Conservation (phyloP, 2,113 vertebrate species). For the Penelope pileata region DNA sequence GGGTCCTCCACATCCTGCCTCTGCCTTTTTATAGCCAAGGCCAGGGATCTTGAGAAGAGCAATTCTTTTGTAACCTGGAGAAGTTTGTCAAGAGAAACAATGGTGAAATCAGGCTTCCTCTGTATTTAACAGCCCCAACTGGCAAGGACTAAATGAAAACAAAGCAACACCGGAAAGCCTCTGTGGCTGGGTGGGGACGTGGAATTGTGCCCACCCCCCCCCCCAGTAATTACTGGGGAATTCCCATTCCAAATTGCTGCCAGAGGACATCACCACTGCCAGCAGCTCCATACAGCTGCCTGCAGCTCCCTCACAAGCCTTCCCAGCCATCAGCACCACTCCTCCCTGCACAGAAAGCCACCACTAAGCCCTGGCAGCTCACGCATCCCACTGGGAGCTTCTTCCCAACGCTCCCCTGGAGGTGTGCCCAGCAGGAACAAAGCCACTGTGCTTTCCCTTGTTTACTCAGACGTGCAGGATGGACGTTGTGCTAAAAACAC, state of each 20-base stretch:
- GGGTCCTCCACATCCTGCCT: background rate
- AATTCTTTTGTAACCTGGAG: background rate
- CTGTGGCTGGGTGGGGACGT: accelerated
- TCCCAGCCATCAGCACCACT: background rate
- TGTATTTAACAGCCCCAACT: background rate
- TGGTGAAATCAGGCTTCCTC: background rate
- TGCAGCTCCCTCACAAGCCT: background rate
- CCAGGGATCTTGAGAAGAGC: background rate
- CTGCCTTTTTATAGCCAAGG: background rate
- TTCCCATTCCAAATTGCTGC: background rate
- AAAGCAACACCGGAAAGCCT: background rate
- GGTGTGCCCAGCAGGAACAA: background rate
- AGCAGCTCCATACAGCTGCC: background rate
- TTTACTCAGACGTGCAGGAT: background rate
- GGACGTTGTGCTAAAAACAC: background rate
- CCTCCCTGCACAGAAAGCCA: background rate
- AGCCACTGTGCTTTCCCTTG: background rate
- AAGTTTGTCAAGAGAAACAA: background rate
- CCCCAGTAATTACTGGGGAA: background rate
- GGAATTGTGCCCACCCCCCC: background rate
- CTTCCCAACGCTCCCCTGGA: background rate
- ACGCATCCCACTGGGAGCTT: accelerated
- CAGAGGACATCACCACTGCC: accelerated
- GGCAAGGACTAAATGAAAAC: background rate
- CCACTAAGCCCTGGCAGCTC: background rate